Evolutionary conservation across 1,140 invertebrate genomes (phyloP), one percentile per base, ranked within the genome.

Genomic region (Drosophila trapezifrons): DNA sequence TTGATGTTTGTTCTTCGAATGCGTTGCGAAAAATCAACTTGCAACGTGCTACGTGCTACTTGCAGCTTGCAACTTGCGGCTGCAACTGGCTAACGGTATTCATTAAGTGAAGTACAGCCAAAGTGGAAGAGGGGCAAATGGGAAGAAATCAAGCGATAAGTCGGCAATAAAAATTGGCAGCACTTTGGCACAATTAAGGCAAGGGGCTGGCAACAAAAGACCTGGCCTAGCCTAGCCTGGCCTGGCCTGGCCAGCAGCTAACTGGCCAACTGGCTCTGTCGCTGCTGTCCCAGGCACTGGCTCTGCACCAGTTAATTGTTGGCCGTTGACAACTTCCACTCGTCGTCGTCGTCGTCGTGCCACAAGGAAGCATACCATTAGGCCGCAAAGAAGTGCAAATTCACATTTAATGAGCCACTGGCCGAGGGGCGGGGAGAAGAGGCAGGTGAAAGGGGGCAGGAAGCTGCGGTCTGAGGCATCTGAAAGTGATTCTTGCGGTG

Each of bases 161-260:
- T 87, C 85, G 83, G 83, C 82, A 86, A 86, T 86, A 86, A 86
- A 86, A 86, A 86, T 86, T 86, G 82, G 82, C 82, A 85, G 75
- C 82, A 86, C 82, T 86, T 86, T 87, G 82, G 82, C 83, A 86
- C 80, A 76, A 76, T 76, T 76, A 76, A 76, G 73, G 62, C 62
- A 76, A 66, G 38, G 83, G 64, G 38, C 35, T 49, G 49, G 32
- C 69, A 72, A 66, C 84, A 89, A 84, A 84, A 87, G 85, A 78
- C 74, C 70, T 78, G 78, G 79, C 66, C 73, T 35, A 35, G 32
- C 32, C 29, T 10, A 8, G 27, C 29, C 9, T 27, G 78, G 63
- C 77, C 52, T 62, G 82, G 78, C 76, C 60, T 55, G 70, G 45
- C 60, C 62, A 57, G 51, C 58, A 62, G 45, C 66, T 64, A 66